Base-by-base conservation (phyloP, 2,797 vertebrate species). In the Eptatretus atami region DNA sequence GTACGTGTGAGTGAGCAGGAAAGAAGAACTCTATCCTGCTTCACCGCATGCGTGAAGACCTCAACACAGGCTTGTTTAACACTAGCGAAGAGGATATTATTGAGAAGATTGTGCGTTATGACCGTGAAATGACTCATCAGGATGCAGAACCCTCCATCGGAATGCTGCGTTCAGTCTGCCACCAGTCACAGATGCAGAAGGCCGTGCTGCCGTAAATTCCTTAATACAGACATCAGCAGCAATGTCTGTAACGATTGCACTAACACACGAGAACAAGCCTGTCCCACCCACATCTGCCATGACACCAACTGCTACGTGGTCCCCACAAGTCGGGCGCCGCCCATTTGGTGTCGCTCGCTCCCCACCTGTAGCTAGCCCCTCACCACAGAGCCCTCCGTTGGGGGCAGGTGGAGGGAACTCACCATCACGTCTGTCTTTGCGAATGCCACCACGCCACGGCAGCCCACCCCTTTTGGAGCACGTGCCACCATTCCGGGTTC, bases 1-100 rank as follows among this genome's bases (percentile, higher is more conserved):
- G 4, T 44, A 44, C 31, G 31, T 44, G 31, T 44, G 31, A 44
- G 31, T 44, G 15, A 25, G 57, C 57, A 61, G 57, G 57, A n/a
- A 61, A 61, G 57, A 61, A 61, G 57, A 61, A 61, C 57, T 61
- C 57, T 10, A 61, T 61, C 15, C 57, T 61, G 57, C 57, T 61
- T n/a, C 57, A 61, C 12, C n/a, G 24, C 15, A 61, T 61, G 57
- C 57, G 24, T n/a, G 57, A 61, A n/a, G 57, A 61, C 57, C 57
- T 61, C 57, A 61, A 61, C 57, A 10, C 9, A 25, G 57, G 57
- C 57, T 10, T 61, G 15, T 61, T 61, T 25, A 61, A 61, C 57
- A 61, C 57, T 9, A 61, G 57, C 57, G 57, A 61, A 12, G 15
- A 61, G 10, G 57, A 61, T 25, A 61, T 61, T 25, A 61, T 61